Percentiles rank a stretch among this genome's conserved stretches.
phyloP scores from a whole-genome alignment of 2,797 vertebrate species.

The Syngnathus rostellatus region DNA sequence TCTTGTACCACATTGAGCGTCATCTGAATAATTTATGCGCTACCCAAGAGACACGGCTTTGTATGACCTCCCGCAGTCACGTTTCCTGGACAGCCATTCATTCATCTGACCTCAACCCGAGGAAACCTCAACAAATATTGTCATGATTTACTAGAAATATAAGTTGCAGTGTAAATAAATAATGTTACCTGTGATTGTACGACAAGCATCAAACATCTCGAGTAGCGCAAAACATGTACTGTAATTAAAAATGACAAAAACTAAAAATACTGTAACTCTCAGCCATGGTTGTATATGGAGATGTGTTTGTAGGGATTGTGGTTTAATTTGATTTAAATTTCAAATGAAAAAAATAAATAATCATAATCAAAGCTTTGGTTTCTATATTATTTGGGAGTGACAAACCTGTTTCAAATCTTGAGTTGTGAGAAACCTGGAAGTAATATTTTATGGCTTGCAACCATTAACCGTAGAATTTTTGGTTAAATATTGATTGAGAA shows the following conservation, averaged over 20 bases:
- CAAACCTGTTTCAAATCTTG: too few species aligned
- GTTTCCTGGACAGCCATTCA: slow-evolving; percentile 28
- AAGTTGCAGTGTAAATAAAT: too few species aligned
- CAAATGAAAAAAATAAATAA: too few species aligned
- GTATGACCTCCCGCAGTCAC: slow-evolving; percentile 37
- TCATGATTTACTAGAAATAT: not conserved
- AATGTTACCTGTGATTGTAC: not conserved
- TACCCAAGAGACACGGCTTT: slow-evolving; percentile 26
- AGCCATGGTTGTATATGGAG: not conserved
- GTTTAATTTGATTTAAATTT: too few species aligned
- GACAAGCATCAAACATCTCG: not conserved
- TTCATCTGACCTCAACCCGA: not conserved
- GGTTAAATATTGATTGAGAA: too few species aligned
- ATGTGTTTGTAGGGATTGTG: not conserved
- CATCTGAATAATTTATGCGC: slow-evolving; percentile 51
- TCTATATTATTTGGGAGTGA: too few species aligned
- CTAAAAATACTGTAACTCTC: not conserved
- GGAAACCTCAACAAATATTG: not conserved
- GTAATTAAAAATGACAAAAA: too few species aligned
- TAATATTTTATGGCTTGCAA: too few species aligned
- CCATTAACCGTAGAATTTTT: too few species aligned
- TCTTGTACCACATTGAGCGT: slow-evolving; percentile 51
- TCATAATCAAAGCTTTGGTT: too few species aligned
- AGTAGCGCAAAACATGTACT: too few species aligned
- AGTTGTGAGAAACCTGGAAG: too few species aligned